Percentiles rank a stretch among this genome's conserved stretches.
These are phyloP conservation scores for Istiophorus platypterus DNA, from an alignment of 2,113 vertebrate genomes.

Conservation along the genomic window DNA sequence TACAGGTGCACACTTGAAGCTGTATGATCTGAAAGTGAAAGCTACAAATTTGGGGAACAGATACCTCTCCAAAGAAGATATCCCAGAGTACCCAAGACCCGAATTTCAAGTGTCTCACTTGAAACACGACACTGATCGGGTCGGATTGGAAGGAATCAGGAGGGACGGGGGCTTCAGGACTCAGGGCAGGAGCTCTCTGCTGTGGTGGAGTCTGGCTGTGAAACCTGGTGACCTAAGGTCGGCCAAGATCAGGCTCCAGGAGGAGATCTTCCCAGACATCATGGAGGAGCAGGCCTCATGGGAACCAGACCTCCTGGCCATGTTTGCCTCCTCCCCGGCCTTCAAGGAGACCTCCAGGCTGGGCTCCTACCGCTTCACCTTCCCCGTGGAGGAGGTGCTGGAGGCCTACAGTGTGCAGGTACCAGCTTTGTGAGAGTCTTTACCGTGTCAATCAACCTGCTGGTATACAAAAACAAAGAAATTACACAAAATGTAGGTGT, in stretches of 20 bases:
- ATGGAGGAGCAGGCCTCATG: background rate
- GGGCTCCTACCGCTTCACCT: conserved; percentile 56
- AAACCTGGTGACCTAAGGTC: background rate
- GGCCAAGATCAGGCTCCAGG: conserved; percentile 45
- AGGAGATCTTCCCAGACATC: conserved; percentile 1
- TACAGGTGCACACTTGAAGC: background rate
- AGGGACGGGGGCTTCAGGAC: background rate
- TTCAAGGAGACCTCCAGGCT: conserved; percentile 21
- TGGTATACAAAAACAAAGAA: no score
- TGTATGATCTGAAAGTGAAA: conserved; percentile 11
- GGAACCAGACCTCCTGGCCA: conserved; percentile 1
- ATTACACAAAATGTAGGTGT: no score
- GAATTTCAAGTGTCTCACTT: conserved; percentile 43
- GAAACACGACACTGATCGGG: conserved; percentile 32
- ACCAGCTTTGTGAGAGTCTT: background rate
- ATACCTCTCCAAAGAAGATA: background rate
- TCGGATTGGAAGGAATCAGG: background rate
- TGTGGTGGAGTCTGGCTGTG: conserved; percentile 60
- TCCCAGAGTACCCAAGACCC: background rate
- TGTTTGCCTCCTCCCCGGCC: conserved; percentile 49
- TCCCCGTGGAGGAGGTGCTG: conserved; percentile 55
- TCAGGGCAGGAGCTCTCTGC: accelerated
- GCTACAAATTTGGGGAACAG: background rate
- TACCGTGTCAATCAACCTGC: no score
- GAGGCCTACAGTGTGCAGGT: conserved; percentile 19